phyloP scores from a whole-genome alignment of 2,888 invertebrate species.

The Escarpia spicata region DNA sequence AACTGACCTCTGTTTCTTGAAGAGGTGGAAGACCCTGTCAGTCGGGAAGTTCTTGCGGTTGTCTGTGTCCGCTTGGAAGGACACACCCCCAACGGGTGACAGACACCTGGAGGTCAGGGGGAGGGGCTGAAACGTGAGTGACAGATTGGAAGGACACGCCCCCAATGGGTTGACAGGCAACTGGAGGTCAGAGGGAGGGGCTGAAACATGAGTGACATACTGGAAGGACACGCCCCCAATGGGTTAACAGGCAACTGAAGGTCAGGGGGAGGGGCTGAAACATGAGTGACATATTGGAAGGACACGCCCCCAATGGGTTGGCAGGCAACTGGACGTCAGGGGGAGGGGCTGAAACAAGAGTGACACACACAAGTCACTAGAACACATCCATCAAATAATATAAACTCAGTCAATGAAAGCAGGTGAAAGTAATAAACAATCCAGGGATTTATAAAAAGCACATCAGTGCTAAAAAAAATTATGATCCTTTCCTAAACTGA shows the following conservation, averaged over 20 bases:
- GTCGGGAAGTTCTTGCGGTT: conserved; percentile 83
- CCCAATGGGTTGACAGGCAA: neutral
- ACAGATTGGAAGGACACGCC: neutral
- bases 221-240: neutral
- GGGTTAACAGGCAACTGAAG: conserved; percentile 52
- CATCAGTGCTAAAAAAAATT: no score
- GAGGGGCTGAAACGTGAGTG: conserved; percentile 7
- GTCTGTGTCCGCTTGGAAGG: conserved; percentile 87
- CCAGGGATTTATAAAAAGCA: no score
- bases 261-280: conserved; percentile 27
- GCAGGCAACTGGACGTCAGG: no score
- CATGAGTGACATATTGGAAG: no score
- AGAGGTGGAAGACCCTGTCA: conserved; percentile 77
- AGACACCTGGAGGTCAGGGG: conserved; percentile 63
- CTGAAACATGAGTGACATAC: neutral
- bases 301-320: no score
- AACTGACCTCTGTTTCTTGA: conserved; percentile 76
- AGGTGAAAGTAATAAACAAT: no score
- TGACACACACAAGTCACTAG: no score
- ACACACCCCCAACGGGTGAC: conserved; percentile 71
- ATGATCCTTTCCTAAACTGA: no score
- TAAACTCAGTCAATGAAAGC: no score
- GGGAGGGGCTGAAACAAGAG: no score
- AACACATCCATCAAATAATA: no score
- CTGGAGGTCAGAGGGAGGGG: neutral